Evolutionary conservation across 1,140 invertebrate species (phyloP).

Genomic region (Melanaphis sacchari): DNA sequence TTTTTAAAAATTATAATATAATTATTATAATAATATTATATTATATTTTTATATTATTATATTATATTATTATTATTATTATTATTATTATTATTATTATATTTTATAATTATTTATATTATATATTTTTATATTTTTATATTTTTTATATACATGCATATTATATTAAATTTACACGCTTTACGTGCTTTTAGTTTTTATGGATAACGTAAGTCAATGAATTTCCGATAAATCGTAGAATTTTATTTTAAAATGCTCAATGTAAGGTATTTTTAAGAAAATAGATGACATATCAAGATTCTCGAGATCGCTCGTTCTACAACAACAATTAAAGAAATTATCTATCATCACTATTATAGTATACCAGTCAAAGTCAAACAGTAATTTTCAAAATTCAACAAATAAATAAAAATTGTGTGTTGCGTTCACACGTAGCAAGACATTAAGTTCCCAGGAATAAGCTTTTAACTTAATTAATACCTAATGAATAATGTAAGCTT

Average conservation of each 20-base stretch:
- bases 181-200: too few relatives aligned
- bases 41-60: too few relatives aligned
- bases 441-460: background rate
- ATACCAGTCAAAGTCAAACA: background rate
- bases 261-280: background rate
- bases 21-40: too few relatives aligned
- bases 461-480: background rate
- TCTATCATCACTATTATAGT: background rate
- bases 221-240: background rate
- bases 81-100: too few relatives aligned
- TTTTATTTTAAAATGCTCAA: background rate
- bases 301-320: background rate
- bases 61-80: too few relatives aligned
- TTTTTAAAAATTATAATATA: too few relatives aligned
- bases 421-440: background rate
- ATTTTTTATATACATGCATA: too few relatives aligned
- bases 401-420: background rate
- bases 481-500: background rate
- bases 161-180: too few relatives aligned
- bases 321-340: background rate
- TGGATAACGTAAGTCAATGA: background rate
- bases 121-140: too few relatives aligned
- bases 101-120: too few relatives aligned
- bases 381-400: background rate
- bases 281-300: too few relatives aligned